phyloP scores from a whole-genome alignment of 1,140 invertebrate genomes.

The Catajapyx aquilonaris region DNA sequence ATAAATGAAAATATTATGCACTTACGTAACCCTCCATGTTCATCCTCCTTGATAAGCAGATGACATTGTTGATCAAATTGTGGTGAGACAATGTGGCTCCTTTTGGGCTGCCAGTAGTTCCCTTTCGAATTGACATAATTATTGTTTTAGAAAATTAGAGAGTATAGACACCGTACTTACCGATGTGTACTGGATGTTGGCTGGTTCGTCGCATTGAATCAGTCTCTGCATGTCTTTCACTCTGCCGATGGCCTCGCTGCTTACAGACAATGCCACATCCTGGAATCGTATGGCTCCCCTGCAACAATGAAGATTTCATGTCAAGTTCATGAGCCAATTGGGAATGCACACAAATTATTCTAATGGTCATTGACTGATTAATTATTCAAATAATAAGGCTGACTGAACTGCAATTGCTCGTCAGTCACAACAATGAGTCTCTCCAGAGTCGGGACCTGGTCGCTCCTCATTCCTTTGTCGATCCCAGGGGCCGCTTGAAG shows the following conservation, averaged over 20 bases:
- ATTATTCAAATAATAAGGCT: neutral
- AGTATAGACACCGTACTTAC: conserved; percentile 32
- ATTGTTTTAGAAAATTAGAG: too few relatives aligned
- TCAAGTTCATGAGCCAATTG: neutral
- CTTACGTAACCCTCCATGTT: too few relatives aligned
- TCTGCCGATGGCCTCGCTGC: neutral
- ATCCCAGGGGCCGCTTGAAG: conserved; percentile 18
- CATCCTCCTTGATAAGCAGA: conserved; percentile 36
- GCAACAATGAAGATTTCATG: neutral
- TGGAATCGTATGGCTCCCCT: neutral
- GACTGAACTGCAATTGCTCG: neutral
- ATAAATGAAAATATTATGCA: too few relatives aligned
- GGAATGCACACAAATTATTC: neutral
- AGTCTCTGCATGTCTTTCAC: neutral
- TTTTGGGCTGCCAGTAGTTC: conserved; percentile 73
- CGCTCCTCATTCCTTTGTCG: neutral
- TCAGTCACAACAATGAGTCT: neutral
- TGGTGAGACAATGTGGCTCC: conserved; percentile 63
- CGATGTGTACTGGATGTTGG: conserved; percentile 74
- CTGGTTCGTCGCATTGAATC: conserved; percentile 41
- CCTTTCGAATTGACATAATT: conserved; percentile 24
- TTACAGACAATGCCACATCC: neutral
- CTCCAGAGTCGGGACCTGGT: neutral
- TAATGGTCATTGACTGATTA: neutral
- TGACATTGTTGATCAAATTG: conserved; percentile 68